Evolutionary conservation across 2,888 invertebrate genomes (phyloP).

Genomic region (Pandemis heparana): DNA sequence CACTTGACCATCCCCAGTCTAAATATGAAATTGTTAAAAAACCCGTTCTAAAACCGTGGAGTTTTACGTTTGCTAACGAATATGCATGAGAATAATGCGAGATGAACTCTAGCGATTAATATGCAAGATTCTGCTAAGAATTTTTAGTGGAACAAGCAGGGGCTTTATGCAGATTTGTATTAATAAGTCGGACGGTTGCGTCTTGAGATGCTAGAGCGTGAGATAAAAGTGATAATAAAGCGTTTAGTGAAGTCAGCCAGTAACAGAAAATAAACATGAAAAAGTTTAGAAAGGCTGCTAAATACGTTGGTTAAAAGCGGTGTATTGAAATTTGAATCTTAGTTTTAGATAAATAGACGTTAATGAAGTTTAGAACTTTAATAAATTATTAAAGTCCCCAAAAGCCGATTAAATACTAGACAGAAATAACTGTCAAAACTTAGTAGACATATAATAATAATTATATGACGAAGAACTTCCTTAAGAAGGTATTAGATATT

Average conservation of each 20-base stretch:
- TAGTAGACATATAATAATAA: too few relatives aligned
- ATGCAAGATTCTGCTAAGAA: conserved; percentile 38
- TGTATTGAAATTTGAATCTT: neutral
- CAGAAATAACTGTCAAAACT: too few relatives aligned
- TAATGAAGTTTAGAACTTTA: neutral
- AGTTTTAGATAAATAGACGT: neutral
- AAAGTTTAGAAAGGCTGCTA: neutral
- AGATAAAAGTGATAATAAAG: conserved; percentile 18
- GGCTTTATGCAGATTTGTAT: conserved; percentile 41
- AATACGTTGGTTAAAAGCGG: too few relatives aligned
- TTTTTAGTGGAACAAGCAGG: conserved; percentile 24
- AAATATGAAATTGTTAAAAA: conserved; percentile 21
- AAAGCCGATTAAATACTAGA: too few relatives aligned
- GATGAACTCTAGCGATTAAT: conserved; percentile 23
- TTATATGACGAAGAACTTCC: too few relatives aligned
- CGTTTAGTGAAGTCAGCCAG: neutral
- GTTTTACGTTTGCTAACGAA: conserved; percentile 29
- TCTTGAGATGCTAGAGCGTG: conserved; percentile 31
- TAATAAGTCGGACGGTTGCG: conserved; percentile 34
- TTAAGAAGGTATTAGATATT: too few relatives aligned
- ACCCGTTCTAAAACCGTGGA: conserved; percentile 22
- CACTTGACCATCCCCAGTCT: conserved; percentile 39
- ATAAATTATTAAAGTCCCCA: too few relatives aligned
- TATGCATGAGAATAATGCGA: conserved; percentile 26
- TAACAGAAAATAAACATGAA: neutral